Evolutionary conservation across 2,888 invertebrate species (phyloP).

Genomic region (Polydrusus cervinus): DNA sequence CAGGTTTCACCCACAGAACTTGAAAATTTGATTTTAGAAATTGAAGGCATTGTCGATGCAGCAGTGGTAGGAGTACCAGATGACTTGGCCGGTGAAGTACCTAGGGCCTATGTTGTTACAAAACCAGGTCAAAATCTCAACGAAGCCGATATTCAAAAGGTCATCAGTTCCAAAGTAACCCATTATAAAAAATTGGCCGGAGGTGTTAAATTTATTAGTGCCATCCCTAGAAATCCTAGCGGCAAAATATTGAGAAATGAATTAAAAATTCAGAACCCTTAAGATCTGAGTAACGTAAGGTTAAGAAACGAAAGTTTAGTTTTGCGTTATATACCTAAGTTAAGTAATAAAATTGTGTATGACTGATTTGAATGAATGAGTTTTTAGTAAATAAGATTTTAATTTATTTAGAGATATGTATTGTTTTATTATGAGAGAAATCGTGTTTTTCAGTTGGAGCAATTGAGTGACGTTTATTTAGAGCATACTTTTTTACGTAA

Average conservation of each 20-base stretch:
- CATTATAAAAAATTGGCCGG: constrained; percentile 83
- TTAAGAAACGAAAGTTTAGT: not conserved
- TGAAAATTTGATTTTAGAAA: not conserved
- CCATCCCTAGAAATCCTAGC: constrained; percentile 83
- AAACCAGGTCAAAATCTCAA: constrained; percentile 74
- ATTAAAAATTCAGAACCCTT: constrained; percentile 71
- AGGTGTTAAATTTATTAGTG: constrained; percentile 80
- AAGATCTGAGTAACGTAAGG: constrained; percentile 16
- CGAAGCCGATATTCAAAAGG: constrained; percentile 75
- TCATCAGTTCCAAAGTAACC: constrained; percentile 79
- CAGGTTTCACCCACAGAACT: too few relatives aligned
- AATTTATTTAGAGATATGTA: constrained; percentile 14
- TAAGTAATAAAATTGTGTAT: constrained; percentile 16
- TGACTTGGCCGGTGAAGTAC: constrained; percentile 81
- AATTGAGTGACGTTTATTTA: not conserved
- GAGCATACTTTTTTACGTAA: not conserved
- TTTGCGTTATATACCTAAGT: not conserved
- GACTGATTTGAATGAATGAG: not conserved
- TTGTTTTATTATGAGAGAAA: not conserved
- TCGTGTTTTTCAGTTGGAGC: not conserved
- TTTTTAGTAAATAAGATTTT: not conserved
- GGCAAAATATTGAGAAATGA: constrained; percentile 85
- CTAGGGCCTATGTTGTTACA: constrained; percentile 82
- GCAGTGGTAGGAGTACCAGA: constrained; percentile 69
- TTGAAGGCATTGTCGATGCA: constrained; percentile 11